These are phyloP conservation scores for Sebastes hubbsi DNA, from an alignment of 2,797 vertebrate species.

Conservation along the genomic window DNA sequence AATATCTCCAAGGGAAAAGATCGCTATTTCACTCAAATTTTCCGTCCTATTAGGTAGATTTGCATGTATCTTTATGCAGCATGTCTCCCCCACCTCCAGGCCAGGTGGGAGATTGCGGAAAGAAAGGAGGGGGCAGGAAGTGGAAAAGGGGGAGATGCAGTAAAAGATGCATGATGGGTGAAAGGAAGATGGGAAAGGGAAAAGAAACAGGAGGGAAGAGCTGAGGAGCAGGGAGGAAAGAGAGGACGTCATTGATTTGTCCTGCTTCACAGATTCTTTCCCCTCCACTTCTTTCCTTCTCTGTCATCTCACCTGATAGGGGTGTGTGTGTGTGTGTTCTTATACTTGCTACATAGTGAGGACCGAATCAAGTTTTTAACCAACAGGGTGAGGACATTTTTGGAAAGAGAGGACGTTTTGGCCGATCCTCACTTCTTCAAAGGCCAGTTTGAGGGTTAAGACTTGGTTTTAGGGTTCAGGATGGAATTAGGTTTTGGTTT, in stretches of 20 bases:
- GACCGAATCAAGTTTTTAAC: background rate
- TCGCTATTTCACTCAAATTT: conserved; percentile 51
- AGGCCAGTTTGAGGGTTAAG: background rate
- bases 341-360: background rate
- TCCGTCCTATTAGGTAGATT: conserved; percentile 64
- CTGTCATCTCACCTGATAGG: conserved; percentile 21
- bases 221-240: background rate
- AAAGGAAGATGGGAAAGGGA: background rate
- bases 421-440: background rate
- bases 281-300: conserved; percentile 7
- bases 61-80: conserved; percentile 62
- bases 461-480: background rate
- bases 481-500: background rate
- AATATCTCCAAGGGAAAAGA: conserved; percentile 53
- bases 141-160: conserved; percentile 10
- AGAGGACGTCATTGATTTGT: conserved; percentile 43
- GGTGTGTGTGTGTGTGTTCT: background rate
- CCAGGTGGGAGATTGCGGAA: conserved; percentile 40
- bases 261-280: conserved; percentile 31
- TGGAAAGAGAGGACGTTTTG: background rate
- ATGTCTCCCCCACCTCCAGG: conserved; percentile 33
- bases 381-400: background rate
- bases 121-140: conserved; percentile 6
- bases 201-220: background rate
- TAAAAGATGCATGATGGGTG: conserved; percentile 16